Base-by-base conservation (phyloP, 2,113 vertebrate genomes). In the Motacilla alba region DNA sequence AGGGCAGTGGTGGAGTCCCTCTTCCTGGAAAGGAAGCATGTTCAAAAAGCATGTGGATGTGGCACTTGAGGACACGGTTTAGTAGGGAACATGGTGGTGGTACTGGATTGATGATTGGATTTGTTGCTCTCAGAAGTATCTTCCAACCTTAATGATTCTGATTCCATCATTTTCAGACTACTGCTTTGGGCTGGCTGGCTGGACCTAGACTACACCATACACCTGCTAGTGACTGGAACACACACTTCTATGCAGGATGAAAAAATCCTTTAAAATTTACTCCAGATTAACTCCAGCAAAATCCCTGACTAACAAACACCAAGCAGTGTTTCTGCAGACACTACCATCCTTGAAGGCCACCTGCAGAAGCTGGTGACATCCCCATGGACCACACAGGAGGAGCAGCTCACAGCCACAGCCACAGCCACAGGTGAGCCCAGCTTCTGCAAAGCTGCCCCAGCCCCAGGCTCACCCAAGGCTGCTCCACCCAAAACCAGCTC, bases 221-320 rank as follows among this genome's bases (percentile, higher is more conserved):
- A 55, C 33, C 52, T 1, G 1, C 11, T 2, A 0, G 16, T 21
- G 63, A 72, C 7, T 2, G 1, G 21, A 80, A 44, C 2, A 3
- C 21, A 39, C 5, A 4, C 3, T 31, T 21, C 30, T 23, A 24
- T 27, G 43, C 24, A 49, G 35, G 10, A 72, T 9, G 46, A 74
- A 82, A 76, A 64, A 18, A 33, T 4, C 7, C 27, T 73, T 64
- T 55, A 35, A 76, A 86, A 69, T 27, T 69, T 55, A 64, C 6
- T 15, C 22, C 26, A 30, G 1, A 3, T 31, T 43, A 50, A 62
- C 4, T 66, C 35, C 73, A 24, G 21, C 8, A 37, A 74, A 75
- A 68, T 21, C 2, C 8, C 13, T 28, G 49, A 44, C 6, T 2
- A 49, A n/a, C n/a, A 60, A 80, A 60, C 28, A 30, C 31, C 2